phyloP scores from a whole-genome alignment of 2,797 vertebrate genomes.

The Channallabes apus region DNA sequence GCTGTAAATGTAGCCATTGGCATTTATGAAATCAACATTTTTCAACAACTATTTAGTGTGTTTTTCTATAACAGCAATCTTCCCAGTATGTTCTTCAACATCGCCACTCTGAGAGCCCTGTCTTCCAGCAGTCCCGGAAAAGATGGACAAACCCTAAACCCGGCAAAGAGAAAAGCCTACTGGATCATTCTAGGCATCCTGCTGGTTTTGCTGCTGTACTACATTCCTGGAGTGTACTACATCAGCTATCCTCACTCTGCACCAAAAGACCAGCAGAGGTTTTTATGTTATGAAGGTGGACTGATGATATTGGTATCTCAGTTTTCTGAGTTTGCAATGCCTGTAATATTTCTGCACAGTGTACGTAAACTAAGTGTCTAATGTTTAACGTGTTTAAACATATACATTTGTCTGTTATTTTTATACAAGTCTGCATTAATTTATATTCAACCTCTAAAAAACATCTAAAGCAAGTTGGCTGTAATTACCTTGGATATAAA shows the following conservation, averaged over 20 bases:
- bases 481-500: too few species aligned
- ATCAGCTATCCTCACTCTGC: not conserved
- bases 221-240: constrained; percentile 7
- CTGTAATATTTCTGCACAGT: constrained; percentile 33
- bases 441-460: too few species aligned
- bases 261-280: not conserved
- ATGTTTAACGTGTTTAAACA: not conserved
- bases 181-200: constrained; percentile 22
- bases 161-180: constrained; percentile 39
- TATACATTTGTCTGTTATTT: too few species aligned
- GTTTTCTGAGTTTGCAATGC: not conserved
- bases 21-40: not conserved
- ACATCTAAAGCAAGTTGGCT: too few species aligned
- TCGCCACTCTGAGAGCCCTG: constrained; percentile 14
- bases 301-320: not conserved
- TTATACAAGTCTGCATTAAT: too few species aligned
- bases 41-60: not conserved
- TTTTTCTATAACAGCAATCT: constrained; percentile 4
- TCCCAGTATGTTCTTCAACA: not conserved
- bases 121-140: not conserved
- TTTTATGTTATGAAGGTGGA: constrained; percentile 6
- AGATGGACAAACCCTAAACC: not conserved
- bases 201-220: constrained; percentile 2
- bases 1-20: not conserved
- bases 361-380: constrained; percentile 23